Base-by-base conservation (phyloP, 2,113 vertebrate species). In the Semnopithecus entellus region DNA sequence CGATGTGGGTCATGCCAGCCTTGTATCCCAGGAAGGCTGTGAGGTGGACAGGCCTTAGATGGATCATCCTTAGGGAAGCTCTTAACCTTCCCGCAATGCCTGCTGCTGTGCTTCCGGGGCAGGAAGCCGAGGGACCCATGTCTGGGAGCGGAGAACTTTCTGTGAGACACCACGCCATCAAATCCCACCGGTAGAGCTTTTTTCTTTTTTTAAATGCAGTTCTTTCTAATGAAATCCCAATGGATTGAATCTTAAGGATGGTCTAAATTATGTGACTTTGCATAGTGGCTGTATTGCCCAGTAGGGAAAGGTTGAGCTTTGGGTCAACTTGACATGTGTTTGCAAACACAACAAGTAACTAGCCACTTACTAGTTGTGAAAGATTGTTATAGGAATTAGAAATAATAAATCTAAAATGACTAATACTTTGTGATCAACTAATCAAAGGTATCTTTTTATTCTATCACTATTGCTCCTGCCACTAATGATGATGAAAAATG, bases 191-290 rank as follows among this genome's bases (percentile, higher is more conserved):
- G 40, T 4, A 40, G 40, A 40, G 40, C 38, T 57, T 40, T 18
- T 0, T 7, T 0, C 5, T 59, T 8, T 75, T 57, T n/a, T 23
- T 0, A 6, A 40, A 45, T 82, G 10, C 14, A 68, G 0, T 89
- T 52, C 12, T 81, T 84, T 88, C 52, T 80, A 59, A 48, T 78
- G 13, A 72, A 93, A 88, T 59, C 12, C 8, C 22, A n/a, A 38
- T 7, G 40, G 81, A n/a, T 16, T 61, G 25, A 55, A 73, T 82
- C 76, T 59, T 38, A 80, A 59, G 50, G 38, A 82, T 40, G 5
- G 38, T 93, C 45, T 89, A 66, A 95, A 55, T 70, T 30, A 22
- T 75, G 48, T 52, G 40, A 30, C 18, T 40, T 64, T 61, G 9
- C 14, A 6, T 70, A 25, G 18, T 11, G 2, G 13, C 0, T 6